Conservation (phyloP, 2,113 vertebrate genomes). For the Melanerpes aurifrons region DNA sequence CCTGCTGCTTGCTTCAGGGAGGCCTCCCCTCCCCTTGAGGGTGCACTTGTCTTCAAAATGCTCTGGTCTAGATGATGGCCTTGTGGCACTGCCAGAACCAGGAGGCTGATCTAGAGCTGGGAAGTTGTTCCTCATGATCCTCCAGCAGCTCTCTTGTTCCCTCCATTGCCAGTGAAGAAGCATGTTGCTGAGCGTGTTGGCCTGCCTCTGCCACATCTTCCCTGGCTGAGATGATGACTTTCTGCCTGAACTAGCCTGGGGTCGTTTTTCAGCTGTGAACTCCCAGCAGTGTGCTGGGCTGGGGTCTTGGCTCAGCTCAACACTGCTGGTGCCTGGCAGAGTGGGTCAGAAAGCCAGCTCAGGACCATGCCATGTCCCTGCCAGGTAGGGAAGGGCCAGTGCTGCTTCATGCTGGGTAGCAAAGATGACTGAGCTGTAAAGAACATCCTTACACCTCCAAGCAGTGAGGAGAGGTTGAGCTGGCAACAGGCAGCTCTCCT, state of each 20-base stretch:
- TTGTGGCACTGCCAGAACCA: neutral
- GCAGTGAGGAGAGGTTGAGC: slow-evolving; percentile 34
- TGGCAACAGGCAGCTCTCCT: slow-evolving; percentile 37
- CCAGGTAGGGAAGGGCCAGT: neutral
- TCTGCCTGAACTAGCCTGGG: neutral
- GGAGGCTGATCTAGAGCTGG: neutral
- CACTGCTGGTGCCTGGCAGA: neutral
- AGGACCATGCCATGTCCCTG: neutral
- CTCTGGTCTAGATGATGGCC: neutral
- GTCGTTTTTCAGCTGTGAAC: neutral
- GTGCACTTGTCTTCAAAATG: neutral
- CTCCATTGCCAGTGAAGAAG: neutral
- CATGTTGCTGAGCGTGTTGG: neutral
- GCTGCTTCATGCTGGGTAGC: neutral
- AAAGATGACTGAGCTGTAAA: neutral
- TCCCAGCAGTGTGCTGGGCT: neutral
- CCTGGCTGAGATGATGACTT: neutral
- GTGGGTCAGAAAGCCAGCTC: neutral
- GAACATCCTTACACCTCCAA: slow-evolving; percentile 28
- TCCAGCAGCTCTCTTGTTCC: neutral
- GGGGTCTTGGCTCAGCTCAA: neutral
- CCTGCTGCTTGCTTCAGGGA: neutral
- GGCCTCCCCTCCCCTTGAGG: neutral
- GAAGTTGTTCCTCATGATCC: neutral
- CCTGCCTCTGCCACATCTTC: neutral